Evolutionary conservation across 2,113 vertebrate species (phyloP).

Genomic region (Oxyruncus cristatus): DNA sequence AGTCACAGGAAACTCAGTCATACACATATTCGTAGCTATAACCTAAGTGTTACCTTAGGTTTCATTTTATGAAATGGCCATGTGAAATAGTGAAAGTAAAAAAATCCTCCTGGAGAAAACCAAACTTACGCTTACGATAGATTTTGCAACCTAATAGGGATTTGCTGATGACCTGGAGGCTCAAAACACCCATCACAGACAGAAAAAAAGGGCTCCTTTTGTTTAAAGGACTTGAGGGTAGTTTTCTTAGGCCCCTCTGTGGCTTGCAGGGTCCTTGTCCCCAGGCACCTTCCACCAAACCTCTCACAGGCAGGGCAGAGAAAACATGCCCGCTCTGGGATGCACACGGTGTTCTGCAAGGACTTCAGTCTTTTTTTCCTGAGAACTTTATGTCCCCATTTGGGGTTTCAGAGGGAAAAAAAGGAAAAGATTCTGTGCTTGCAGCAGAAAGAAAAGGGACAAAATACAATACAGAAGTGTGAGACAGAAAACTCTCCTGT

Average conservation of each 20-base stretch:
- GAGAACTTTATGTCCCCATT: neutral
- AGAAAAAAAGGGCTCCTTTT: neutral
- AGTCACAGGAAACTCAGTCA: neutral
- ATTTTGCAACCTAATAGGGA: neutral
- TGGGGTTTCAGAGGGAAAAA: neutral
- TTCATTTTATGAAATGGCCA: neutral
- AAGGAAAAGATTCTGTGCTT: neutral
- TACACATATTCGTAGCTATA: neutral
- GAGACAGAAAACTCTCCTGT: neutral
- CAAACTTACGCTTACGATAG: neutral
- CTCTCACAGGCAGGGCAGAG: neutral
- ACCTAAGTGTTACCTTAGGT: neutral
- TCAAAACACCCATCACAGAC: neutral
- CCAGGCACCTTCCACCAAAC: neutral
- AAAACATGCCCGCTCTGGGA: neutral
- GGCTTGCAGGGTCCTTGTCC: rapidly evolving
- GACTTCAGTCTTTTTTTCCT: neutral
- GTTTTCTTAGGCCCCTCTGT: neutral
- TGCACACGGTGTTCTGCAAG: neutral
- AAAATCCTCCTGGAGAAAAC: neutral
- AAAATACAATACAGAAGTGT: neutral
- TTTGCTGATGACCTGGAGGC: neutral
- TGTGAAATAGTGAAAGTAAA: neutral
- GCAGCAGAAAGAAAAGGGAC: neutral
- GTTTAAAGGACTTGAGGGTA: neutral